phyloP scores from a whole-genome alignment of 1,140 invertebrate genomes.

The Papilio polytes region DNA sequence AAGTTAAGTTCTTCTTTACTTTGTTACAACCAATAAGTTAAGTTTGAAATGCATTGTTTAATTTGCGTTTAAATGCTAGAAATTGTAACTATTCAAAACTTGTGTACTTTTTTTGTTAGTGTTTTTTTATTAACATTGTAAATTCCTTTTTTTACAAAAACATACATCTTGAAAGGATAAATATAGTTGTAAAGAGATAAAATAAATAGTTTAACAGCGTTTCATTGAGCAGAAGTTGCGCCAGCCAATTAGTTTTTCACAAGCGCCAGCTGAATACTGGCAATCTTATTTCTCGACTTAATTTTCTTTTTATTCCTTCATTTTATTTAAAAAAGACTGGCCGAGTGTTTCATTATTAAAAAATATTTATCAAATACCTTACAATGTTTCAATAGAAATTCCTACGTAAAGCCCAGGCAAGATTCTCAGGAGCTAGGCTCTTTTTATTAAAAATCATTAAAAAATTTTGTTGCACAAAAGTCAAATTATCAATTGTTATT shows the following conservation, averaged over 20 bases:
- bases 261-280: conserved; percentile 16
- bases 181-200: not conserved
- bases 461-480: too few relatives aligned
- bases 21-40: not conserved
- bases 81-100: not conserved
- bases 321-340: conserved; percentile 1
- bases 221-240: conserved; percentile 11
- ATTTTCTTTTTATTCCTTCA: conserved; percentile 19
- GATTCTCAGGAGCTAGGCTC: not conserved
- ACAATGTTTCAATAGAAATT: not conserved
- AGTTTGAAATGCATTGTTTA: too few relatives aligned
- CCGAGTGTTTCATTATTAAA: not conserved
- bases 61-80: too few relatives aligned
- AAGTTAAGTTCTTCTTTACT: not conserved
- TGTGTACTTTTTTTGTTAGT: not conserved
- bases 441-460: not conserved
- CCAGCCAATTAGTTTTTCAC: conserved; percentile 29
- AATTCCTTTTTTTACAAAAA: not conserved
- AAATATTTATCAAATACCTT: not conserved
- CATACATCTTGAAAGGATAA: not conserved
- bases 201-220: not conserved
- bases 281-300: conserved; percentile 20
- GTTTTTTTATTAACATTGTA: not conserved
- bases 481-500: too few relatives aligned
- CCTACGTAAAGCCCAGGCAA: not conserved